Evolutionary conservation across 2,113 vertebrate genomes (phyloP), one percentile per base, ranked within the genome.

Genomic region (Corydoras maculifer): DNA sequence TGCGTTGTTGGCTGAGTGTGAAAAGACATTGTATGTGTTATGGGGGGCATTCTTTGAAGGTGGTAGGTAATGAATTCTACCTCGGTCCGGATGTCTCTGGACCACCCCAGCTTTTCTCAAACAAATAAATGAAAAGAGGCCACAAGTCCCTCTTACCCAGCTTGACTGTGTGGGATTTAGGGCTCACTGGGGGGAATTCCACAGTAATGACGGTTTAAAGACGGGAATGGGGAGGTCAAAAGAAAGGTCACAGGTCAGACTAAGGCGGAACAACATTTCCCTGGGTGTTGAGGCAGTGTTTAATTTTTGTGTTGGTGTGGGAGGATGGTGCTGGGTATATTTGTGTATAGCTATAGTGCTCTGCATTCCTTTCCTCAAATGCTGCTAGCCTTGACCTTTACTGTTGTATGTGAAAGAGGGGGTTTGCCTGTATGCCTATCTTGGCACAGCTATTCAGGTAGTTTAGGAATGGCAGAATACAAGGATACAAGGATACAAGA

Each of bases 191-290:
- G 87, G 86, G 87, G 87, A 90, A 91, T 94, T 93, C 90, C 86
- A 90, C 82, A 87, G 87, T 92, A 92, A 92, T 91, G 86, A 90
- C 92, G 91, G 90, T 90, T 69, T 82, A 86, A 81, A 90, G 90
- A 86, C 91, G 87, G 87, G 75, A 70, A 75, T 49, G 80, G 59
- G 70, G 65, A 70, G 87, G 82, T 80, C 83, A 83, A 74, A 84
- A 80, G 75, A 58, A 67, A 69, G 76, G 81, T 77, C 81, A 85
- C 72, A 85, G 87, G 85, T 80, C 81, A 78, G 55, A 70, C 11
- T 32, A 58, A 70, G 76, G 78, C 78, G 53, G 82, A 70, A 66
- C 73, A 68, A 54, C 70, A 70, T 78, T 72, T 70, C 75, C 74
- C 75, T 70, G 57, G 70, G 77, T 82, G 76, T 80, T 70, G 35